Conservation (phyloP, 2,797 vertebrate genomes). For the Pangasius sanitwongsei region DNA sequence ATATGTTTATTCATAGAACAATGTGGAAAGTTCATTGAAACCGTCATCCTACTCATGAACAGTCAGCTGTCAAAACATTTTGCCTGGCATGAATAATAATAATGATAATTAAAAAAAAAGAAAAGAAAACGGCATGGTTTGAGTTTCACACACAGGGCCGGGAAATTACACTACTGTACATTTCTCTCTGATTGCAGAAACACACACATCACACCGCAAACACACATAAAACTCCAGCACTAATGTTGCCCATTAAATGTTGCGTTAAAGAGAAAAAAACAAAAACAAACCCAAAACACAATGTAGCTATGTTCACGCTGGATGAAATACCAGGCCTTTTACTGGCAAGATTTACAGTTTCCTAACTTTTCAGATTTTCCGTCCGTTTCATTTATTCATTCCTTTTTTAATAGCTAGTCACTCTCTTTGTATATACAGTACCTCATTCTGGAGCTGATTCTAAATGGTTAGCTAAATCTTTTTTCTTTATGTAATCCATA, state of each 20-base stretch:
- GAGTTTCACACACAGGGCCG: slow-evolving; percentile 10
- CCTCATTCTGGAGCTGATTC: neutral
- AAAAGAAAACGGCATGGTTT: neutral
- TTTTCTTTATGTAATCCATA: neutral
- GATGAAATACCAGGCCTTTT: neutral
- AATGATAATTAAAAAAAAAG: neutral
- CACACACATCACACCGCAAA: slow-evolving; percentile 30
- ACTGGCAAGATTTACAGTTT: neutral
- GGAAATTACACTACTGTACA: neutral
- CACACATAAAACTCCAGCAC: slow-evolving; percentile 29
- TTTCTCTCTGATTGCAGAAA: slow-evolving; percentile 12
- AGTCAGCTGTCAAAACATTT: slow-evolving; percentile 24
- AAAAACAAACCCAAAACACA: neutral
- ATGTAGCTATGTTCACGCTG: neutral
- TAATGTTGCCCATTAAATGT: neutral
- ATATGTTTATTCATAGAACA: neutral
- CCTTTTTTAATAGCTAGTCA: neutral
- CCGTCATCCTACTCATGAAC: slow-evolving; percentile 21
- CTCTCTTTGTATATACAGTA: neutral
- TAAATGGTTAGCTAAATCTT: neutral
- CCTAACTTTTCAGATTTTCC: neutral
- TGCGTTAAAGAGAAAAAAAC: neutral
- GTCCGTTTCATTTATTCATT: neutral
- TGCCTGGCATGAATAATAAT: neutral
- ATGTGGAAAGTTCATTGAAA: neutral